Percentiles rank a stretch among this genome's conserved stretches.
Conservation (phyloP, 2,888 invertebrate species). For the Cheiracanthium punctorium region DNA sequence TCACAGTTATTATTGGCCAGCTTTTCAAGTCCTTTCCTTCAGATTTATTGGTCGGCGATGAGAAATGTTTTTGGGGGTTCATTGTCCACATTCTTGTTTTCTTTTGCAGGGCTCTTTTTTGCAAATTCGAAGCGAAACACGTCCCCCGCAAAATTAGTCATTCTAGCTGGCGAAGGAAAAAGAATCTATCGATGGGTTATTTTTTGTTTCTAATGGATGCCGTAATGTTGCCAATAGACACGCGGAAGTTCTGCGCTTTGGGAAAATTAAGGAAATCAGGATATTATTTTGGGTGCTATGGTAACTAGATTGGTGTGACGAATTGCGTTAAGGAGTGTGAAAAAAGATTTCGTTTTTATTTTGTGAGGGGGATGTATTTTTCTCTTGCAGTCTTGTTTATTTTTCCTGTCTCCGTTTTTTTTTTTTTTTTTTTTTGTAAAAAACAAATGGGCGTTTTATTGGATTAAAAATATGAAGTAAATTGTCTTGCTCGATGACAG, state of each 20-base stretch:
- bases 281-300: too few relatives aligned
- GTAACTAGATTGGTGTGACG: too few relatives aligned
- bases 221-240: neutral
- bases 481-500: too few relatives aligned
- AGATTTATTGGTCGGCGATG: neutral
- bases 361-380: too few relatives aligned
- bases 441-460: too few relatives aligned
- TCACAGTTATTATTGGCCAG: neutral
- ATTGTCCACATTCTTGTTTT: slow-evolving; percentile 29
- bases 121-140: neutral
- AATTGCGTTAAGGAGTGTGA: too few relatives aligned
- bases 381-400: too few relatives aligned
- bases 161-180: neutral
- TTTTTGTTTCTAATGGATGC: neutral
- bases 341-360: too few relatives aligned
- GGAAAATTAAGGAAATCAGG: neutral
- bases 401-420: too few relatives aligned
- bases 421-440: too few relatives aligned
- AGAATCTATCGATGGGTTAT: neutral
- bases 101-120: neutral
- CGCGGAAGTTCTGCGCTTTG: neutral
- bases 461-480: too few relatives aligned
- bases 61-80: slow-evolving; percentile 25
- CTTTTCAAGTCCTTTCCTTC: neutral
- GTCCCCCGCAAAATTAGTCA: too few relatives aligned